Conservation (phyloP, 2,888 invertebrate species). For the Dicyrtoma fusca region DNA sequence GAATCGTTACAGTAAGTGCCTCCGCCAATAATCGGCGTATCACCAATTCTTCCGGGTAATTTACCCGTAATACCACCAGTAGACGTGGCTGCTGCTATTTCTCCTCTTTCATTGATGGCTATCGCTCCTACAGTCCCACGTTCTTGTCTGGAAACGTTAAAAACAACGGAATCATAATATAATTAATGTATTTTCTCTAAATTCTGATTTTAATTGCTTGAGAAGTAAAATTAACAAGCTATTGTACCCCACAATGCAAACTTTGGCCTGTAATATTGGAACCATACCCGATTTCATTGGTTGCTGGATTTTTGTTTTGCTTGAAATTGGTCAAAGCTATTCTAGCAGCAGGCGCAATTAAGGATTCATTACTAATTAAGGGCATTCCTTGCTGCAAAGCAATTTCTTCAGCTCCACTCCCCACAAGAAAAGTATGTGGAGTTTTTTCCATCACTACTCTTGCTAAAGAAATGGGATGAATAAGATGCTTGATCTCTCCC, state of each 20-base stretch:
- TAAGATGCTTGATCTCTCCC: conserved; percentile 73
- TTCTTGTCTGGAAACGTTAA: conserved; percentile 59
- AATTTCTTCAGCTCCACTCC: conserved; percentile 73
- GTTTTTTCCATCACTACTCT: conserved; percentile 75
- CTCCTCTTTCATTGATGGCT: conserved; percentile 73
- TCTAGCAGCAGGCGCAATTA: conserved; percentile 43
- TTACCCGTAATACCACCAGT: conserved; percentile 84
- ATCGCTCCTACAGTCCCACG: conserved; percentile 85
- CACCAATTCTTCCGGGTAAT: conserved; percentile 76
- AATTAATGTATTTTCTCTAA: no score
- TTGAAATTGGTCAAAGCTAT: conserved; percentile 22
- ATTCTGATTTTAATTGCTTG: no score
- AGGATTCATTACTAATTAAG: conserved; percentile 60
- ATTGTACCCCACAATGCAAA: no score
- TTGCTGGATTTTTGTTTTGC: background rate
- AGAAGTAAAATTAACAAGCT: no score
- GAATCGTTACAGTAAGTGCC: conserved; percentile 51
- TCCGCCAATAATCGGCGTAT: conserved; percentile 65
- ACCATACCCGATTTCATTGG: conserved; percentile 36
- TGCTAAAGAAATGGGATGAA: conserved; percentile 77
- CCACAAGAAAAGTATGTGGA: conserved; percentile 75
- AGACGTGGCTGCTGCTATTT: conserved; percentile 78
- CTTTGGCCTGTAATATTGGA: no score
- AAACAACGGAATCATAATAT: background rate
- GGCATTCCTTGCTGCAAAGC: conserved; percentile 68